Conservation (phyloP, 2,797 vertebrate genomes). For the Alca torda region DNA sequence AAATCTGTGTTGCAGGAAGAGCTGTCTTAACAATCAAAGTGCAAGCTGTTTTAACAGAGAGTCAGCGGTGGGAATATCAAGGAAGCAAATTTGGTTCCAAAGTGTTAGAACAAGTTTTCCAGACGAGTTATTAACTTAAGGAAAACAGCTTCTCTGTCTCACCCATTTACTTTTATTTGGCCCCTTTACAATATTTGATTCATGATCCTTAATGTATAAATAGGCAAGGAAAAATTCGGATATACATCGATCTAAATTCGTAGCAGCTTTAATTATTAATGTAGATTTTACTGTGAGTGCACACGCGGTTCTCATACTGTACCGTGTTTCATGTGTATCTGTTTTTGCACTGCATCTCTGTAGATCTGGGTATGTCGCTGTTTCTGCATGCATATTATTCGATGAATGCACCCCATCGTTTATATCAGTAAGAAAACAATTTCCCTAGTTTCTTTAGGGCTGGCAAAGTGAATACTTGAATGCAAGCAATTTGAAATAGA, state of each 20-base stretch:
- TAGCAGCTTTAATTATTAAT: background rate
- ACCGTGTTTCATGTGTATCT: background rate
- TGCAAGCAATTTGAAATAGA: background rate
- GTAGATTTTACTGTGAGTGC: background rate
- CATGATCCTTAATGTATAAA: background rate
- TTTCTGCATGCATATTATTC: background rate
- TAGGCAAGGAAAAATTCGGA: background rate
- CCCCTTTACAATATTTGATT: background rate
- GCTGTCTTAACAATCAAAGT: background rate
- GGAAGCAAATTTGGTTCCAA: background rate
- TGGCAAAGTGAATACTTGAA: background rate
- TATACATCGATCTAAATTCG: background rate
- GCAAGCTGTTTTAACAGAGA: background rate
- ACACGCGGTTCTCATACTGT: fast-evolving
- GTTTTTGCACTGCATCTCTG: background rate
- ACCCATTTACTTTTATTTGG: background rate
- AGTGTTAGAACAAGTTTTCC: background rate
- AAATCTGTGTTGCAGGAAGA: background rate
- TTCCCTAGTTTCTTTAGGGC: background rate
- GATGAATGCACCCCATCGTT: background rate
- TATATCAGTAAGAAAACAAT: background rate
- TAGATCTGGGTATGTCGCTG: background rate
- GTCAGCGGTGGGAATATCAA: background rate
- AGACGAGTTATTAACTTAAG: background rate
- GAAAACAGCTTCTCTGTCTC: background rate